These are phyloP conservation scores for Phoeniculus purpureus DNA, from an alignment of 2,797 vertebrate species.

Conservation along the genomic window DNA sequence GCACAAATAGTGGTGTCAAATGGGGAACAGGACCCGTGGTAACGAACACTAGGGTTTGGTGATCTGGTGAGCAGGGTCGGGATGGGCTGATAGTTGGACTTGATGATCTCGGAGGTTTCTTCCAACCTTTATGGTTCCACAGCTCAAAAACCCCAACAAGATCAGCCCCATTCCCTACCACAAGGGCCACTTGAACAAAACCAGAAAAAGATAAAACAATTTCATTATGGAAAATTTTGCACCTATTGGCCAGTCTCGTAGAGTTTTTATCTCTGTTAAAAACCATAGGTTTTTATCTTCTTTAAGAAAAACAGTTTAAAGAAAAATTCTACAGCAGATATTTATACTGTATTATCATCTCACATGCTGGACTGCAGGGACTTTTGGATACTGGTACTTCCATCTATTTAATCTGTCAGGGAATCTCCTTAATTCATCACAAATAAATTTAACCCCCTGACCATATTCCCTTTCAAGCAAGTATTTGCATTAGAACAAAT, in stretches of 20 bases:
- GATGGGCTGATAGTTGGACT: no score
- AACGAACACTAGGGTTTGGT: neutral
- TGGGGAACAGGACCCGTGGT: neutral
- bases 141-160: no score
- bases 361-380: neutral
- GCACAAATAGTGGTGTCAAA: neutral
- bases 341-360: neutral
- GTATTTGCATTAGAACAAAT: neutral
- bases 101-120: no score
- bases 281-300: neutral
- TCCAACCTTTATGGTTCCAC: no score
- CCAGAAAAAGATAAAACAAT: neutral
- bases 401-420: neutral
- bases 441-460: neutral
- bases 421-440: neutral
- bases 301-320: neutral
- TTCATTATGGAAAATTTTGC: neutral
- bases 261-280: neutral
- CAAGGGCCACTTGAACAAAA: neutral
- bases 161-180: no score
- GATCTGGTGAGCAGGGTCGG: no score
- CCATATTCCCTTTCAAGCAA: neutral
- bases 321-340: neutral
- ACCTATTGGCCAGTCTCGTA: neutral
- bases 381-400: neutral